These are phyloP conservation scores for Prunella himalayana DNA, from an alignment of 2,113 vertebrate species.

Conservation along the genomic window DNA sequence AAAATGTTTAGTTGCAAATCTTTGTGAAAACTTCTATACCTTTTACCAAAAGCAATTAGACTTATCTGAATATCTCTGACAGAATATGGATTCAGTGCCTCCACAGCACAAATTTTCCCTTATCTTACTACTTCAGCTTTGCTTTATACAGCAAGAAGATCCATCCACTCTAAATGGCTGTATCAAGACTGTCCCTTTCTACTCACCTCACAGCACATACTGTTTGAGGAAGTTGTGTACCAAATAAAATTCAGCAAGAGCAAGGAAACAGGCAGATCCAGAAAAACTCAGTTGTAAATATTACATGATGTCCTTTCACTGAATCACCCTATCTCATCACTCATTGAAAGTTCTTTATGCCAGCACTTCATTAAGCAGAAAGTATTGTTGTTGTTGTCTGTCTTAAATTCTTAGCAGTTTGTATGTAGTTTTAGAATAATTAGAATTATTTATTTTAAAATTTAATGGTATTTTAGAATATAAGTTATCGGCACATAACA, in stretches of 20 bases:
- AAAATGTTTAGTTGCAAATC: background rate
- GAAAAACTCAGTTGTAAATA: background rate
- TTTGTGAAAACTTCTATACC: background rate
- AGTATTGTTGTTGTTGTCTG: background rate
- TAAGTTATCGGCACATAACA: background rate
- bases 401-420: background rate
- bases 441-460: background rate
- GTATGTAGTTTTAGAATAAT: background rate
- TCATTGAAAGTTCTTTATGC: rapidly evolving
- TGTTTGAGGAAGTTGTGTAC: background rate
- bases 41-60: background rate
- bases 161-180: background rate
- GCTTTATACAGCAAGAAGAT: background rate
- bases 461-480: background rate
- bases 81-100: background rate
- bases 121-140: background rate
- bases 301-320: background rate
- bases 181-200: background rate
- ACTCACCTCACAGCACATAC: background rate
- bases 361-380: background rate
- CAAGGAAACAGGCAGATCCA: background rate
- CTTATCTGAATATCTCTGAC: background rate
- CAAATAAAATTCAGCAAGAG: background rate
- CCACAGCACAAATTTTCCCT: background rate
- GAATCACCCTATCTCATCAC: background rate